Evolutionary conservation across 2,888 invertebrate species (phyloP), one percentile per base, ranked within the genome.

Genomic region (Dermolepida albohirtum): DNA sequence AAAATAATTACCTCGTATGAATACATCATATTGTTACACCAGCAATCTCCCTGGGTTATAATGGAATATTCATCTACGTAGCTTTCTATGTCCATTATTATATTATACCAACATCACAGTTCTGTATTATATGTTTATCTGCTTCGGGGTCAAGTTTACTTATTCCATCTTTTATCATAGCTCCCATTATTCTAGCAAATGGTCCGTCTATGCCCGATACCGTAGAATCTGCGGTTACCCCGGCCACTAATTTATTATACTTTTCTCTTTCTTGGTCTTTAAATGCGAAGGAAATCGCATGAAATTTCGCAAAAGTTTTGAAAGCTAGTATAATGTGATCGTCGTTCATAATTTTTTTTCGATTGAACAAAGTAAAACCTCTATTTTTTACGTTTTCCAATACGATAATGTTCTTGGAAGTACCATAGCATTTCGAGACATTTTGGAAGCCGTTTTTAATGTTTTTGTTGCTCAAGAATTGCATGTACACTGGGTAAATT

Each of bases 21-120:
- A 51, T 72, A 74, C 72, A 74, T 71, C 71, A 74, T 71, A 50
- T 74, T 74, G 50, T 74, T 74, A 43, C 70, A 69, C 74, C 74
- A 74, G 44, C 72, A 71, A 71, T 74, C 74, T 8, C 72, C 73
- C 51, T 73, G 72, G 8, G 57, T 49, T 2, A 74, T 64, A 7
- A 69, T 68, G 10, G 67, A 63, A 62, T 70, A 66, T 11, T 73
- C 65, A 16, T 71, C 72, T 12, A 7, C 5, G 1, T 54, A 6
- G 12, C 12, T 11, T 5, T 16, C 0, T 14, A 59, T 17, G n/a
- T 12, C 14, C n/a, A 16, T 34, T n/a, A 44, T 39, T n/a, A n/a
- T 10, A 62, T 14, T 12, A 1, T n/a, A 14, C 51, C 17, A 6
- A 5, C 39, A 5, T 44, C 10, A 12, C 44, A 54, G 17, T 17